Conservation (phyloP, 2,888 invertebrate genomes). For the Hydropsyche betteni region DNA sequence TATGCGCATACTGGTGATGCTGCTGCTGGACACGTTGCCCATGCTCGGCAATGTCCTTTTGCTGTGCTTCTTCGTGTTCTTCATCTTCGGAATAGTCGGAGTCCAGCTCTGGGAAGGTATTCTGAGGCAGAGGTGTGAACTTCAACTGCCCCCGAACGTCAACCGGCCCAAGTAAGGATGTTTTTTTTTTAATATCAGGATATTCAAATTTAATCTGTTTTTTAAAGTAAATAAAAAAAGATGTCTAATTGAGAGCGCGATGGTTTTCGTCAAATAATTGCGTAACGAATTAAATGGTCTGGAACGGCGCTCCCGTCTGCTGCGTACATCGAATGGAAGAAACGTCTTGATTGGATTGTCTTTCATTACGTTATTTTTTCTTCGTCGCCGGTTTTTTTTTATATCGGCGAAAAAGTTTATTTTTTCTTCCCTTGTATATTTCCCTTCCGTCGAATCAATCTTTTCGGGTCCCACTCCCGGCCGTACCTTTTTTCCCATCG, state of each 20-base stretch:
- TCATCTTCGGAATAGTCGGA: conserved; percentile 99
- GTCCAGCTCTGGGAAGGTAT: conserved; percentile 99
- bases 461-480: background rate
- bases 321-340: background rate
- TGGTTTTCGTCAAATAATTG: too few relatives aligned
- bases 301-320: too few relatives aligned
- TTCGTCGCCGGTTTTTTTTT: conserved; percentile 1
- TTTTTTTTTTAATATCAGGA: conserved; percentile 55
- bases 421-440: conserved; percentile 10
- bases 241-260: too few relatives aligned
- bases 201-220: background rate
- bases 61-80: conserved; percentile 99
- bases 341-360: conserved; percentile 21
- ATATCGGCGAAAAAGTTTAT: conserved; percentile 3
- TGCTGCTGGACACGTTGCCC: conserved; percentile 96
- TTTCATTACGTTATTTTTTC: background rate
- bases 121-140: conserved; percentile 90
- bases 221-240: conserved; percentile 17
- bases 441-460: conserved; percentile 14
- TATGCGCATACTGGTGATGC: conserved; percentile 98
- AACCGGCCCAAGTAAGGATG: conserved; percentile 77
- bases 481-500: conserved; percentile 6
- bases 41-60: conserved; percentile 99
- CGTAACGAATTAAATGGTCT: too few relatives aligned
- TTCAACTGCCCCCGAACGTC: conserved; percentile 76